Evolutionary conservation across 2,797 vertebrate genomes (phyloP).

Genomic region (Sternarchorhynchus goeldii): DNA sequence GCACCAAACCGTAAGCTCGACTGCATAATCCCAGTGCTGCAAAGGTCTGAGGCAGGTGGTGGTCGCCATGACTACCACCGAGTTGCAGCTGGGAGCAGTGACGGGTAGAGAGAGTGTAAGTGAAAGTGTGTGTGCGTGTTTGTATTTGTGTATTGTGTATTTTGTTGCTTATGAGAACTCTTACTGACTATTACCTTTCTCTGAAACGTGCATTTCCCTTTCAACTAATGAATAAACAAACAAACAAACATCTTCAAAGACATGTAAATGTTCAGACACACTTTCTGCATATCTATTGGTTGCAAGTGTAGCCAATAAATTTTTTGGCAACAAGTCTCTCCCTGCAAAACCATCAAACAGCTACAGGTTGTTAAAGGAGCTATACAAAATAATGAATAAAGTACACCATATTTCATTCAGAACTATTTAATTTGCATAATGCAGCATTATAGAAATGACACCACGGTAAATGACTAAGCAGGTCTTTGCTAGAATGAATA

Average conservation of each 20-base stretch:
- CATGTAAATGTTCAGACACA: background rate
- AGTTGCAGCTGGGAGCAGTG: slow-evolving; percentile 26
- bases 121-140: background rate
- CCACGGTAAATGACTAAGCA: background rate
- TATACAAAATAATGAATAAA: background rate
- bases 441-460: background rate
- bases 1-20: slow-evolving; percentile 21
- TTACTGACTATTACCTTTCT: background rate
- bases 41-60: slow-evolving; percentile 22
- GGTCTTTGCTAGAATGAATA: background rate
- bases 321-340: background rate
- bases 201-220: background rate
- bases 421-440: background rate
- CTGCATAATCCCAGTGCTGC: slow-evolving; percentile 35
- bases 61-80: slow-evolving; percentile 39
- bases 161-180: slow-evolving; percentile 7
- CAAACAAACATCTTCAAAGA: background rate
- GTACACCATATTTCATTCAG: background rate
- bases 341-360: background rate
- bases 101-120: too few relatives aligned
- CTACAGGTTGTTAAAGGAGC: slow-evolving; percentile 5
- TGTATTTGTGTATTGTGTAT: slow-evolving; percentile 3
- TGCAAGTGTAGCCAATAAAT: background rate
- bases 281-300: background rate
- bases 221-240: background rate